Conservation (phyloP, 2,888 invertebrate species). For the Zelleria hepariella region DNA sequence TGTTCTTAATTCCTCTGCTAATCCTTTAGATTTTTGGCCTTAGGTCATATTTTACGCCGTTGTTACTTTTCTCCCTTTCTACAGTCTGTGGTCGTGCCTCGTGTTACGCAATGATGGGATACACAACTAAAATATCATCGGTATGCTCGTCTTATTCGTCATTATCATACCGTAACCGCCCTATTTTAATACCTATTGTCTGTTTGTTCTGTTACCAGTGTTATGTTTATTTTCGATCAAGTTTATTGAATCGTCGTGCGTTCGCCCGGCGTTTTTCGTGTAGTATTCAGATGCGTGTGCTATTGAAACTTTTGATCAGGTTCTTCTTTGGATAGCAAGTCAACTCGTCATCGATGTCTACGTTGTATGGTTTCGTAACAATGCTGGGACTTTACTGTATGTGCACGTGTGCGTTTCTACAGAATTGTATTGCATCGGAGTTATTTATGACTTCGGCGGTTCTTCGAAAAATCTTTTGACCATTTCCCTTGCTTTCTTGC, state of each 20-base stretch:
- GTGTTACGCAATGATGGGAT: constrained; percentile 42
- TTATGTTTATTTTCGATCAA: constrained; percentile 43
- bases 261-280: not conserved
- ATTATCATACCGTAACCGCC: constrained; percentile 51
- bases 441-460: not conserved
- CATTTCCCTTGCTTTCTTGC: not conserved
- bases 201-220: constrained; percentile 38
- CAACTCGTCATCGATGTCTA: not conserved
- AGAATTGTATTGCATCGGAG: not conserved
- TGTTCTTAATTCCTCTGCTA: too few species aligned
- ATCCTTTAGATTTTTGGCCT: too few species aligned
- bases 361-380: not conserved
- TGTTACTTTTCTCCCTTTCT: not conserved
- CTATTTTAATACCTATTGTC: constrained; percentile 51
- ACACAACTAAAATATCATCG: constrained; percentile 16
- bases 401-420: not conserved
- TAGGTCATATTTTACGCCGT: too few species aligned
- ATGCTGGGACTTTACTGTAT: not conserved
- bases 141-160: constrained; percentile 23
- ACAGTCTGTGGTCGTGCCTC: constrained; percentile 26
- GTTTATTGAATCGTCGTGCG: constrained; percentile 25
- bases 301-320: not conserved
- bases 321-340: not conserved
- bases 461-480: not conserved
- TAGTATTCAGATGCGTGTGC: not conserved